These are phyloP conservation scores for Hemichromis elongatus DNA, from an alignment of 2,113 vertebrate species.

Conservation along the genomic window DNA sequence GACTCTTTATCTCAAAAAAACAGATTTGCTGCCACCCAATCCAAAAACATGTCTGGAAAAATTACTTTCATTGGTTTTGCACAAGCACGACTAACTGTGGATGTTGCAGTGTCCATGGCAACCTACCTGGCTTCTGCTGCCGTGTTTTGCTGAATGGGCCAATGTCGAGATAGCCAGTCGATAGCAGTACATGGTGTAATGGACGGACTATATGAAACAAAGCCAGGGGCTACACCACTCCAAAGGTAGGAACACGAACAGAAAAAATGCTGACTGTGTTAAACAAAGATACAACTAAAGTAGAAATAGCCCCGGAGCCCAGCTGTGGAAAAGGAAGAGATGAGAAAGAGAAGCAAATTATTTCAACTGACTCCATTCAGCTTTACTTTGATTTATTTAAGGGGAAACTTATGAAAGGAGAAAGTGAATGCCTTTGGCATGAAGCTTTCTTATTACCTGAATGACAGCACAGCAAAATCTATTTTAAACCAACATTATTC, in stretches of 20 bases:
- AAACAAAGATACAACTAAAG: slow-evolving; percentile 42
- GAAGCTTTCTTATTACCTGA: background rate
- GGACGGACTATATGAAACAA: slow-evolving; percentile 16
- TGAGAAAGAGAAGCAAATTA: slow-evolving; percentile 12
- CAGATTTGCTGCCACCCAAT: slow-evolving; percentile 9
- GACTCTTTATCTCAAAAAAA: slow-evolving; percentile 56
- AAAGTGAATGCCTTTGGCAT: background rate
- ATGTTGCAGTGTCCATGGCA: slow-evolving; percentile 49
- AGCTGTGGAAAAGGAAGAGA: slow-evolving; percentile 2
- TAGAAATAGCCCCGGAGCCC: slow-evolving; percentile 9
- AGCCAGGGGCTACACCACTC: slow-evolving; percentile 13
- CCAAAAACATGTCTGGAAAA: background rate
- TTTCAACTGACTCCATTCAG: background rate
- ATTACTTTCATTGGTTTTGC: background rate
- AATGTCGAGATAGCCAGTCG: slow-evolving; percentile 15
- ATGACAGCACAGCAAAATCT: background rate
- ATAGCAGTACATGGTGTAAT: slow-evolving; percentile 29
- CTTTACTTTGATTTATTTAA: slow-evolving; percentile 34
- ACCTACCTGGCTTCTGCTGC: slow-evolving; percentile 29
- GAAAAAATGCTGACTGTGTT: slow-evolving; percentile 50
- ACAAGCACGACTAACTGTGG: background rate
- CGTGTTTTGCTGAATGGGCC: slow-evolving; percentile 20
- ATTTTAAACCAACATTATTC: background rate
- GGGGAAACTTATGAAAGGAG: background rate
- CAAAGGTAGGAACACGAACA: slow-evolving; percentile 26